A percentile compares a stretch with the other conserved stretches of the same genome.
phyloP scores from a whole-genome alignment of 2,113 vertebrate species.

The Ancistrus triradiatus region DNA sequence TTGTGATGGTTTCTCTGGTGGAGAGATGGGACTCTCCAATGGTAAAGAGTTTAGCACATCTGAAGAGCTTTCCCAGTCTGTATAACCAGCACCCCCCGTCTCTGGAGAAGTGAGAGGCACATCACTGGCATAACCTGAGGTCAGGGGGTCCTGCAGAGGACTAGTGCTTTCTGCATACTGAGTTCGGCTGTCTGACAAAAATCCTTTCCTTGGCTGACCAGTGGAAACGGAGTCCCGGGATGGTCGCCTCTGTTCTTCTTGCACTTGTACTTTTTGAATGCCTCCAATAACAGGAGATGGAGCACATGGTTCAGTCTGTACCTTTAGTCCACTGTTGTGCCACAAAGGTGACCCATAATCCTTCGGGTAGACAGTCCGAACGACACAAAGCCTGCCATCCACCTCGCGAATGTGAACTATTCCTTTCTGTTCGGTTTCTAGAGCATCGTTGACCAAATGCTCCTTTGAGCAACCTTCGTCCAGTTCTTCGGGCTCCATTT shows the following conservation, averaged over 20 bases:
- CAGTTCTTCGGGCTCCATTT: constrained; percentile 33
- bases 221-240: not conserved
- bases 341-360: constrained; percentile 69
- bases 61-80: constrained; percentile 68
- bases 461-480: not conserved
- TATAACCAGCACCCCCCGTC: constrained; percentile 60
- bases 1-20: constrained; percentile 43
- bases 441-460: not conserved
- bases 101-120: constrained; percentile 68
- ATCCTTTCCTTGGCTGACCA: constrained; percentile 20
- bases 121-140: constrained; percentile 72
- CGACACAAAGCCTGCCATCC: constrained; percentile 69
- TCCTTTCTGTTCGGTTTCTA: constrained; percentile 53
- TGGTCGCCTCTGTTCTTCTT: constrained; percentile 25
- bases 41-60: constrained; percentile 65
- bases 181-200: constrained; percentile 45
- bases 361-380: constrained; percentile 69
- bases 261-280: constrained; percentile 53
- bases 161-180: constrained; percentile 26
- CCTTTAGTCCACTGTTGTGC: constrained; percentile 55
- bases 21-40: constrained; percentile 62
- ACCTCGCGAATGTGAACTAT: constrained; percentile 72
- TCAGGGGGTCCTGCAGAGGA: constrained; percentile 51
- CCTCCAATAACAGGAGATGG: constrained; percentile 39
- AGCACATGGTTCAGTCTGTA: constrained; percentile 41